These are phyloP conservation scores for Argynnis bischoffii DNA, from an alignment of 2,888 invertebrate genomes.

Conservation along the genomic window DNA sequence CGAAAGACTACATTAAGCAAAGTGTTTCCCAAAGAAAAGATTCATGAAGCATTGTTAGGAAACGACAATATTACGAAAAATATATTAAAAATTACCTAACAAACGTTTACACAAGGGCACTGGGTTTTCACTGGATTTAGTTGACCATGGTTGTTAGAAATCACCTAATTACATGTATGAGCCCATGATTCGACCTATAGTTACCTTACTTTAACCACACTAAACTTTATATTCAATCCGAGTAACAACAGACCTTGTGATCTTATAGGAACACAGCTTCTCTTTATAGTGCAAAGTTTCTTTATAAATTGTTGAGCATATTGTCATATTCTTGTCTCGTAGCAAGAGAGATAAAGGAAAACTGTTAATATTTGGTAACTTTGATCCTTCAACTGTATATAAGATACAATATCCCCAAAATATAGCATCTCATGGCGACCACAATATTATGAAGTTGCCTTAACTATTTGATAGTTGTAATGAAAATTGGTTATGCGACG, in stretches of 20 bases:
- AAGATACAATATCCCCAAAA: not conserved
- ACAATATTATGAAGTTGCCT: constrained; percentile 3
- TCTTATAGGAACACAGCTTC: not conserved
- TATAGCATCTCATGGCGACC: constrained; percentile 9
- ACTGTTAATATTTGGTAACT: constrained; percentile 14
- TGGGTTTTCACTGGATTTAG: constrained; percentile 4
- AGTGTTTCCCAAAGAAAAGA: constrained; percentile 22
- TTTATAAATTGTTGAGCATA: constrained; percentile 5
- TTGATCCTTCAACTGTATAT: constrained; percentile 4
- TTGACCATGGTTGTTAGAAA: constrained; percentile 23
- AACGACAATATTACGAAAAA: constrained; percentile 30
- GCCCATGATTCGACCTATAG: constrained; percentile 21
- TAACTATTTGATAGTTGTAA: not conserved
- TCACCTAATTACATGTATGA: constrained; percentile 29
- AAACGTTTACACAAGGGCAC: constrained; percentile 26
- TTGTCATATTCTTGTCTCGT: constrained; percentile 17
- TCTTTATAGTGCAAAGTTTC: not conserved
- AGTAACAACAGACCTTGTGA: not conserved
- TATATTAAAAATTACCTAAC: constrained; percentile 27
- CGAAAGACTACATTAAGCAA: constrained; percentile 7
- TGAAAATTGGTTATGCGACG: not conserved
- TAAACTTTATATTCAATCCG: constrained; percentile 43
- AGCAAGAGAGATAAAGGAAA: constrained; percentile 9
- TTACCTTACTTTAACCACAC: constrained; percentile 33
- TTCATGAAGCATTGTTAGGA: constrained; percentile 27